Evolutionary conservation across 1,140 invertebrate species (phyloP), one percentile per base, ranked within the genome.

Genomic region (Caenorhabditis tropicalis): DNA sequence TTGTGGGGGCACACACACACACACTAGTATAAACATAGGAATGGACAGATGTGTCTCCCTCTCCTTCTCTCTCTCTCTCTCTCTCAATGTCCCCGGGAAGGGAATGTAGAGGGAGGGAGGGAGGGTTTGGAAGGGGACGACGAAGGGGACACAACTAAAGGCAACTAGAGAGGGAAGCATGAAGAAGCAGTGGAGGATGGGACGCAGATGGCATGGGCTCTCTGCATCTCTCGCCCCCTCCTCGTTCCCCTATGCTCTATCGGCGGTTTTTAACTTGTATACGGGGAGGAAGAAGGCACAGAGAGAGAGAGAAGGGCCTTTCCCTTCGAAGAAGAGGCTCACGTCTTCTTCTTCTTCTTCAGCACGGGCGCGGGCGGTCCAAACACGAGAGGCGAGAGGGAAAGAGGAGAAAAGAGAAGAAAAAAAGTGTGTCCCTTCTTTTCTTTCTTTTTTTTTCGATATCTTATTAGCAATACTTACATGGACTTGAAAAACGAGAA

Each of bases 191-290:
- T n/a, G 16, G 24, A 7, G 31, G 31, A 19, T 19, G 7, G n/a
- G 58, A 65, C 65, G 36, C 65, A 74, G 36, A 74, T 74, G 65
- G 65, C 65, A 74, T 74, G 65, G 65, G 65, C 65, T 74, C 65
- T 46, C 36, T 74, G 65, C 36, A 21, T 74, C 65, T 74, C 36
- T 74, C 15, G 9, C 53, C 9, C 2, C 43, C 65, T 74, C 65
- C 10, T 43, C 16, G 29, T 33, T 21, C 43, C 15, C 65, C n/a
- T 2, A 0, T 27, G 19, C 12, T 19, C n/a, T n/a, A 19, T 33
- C 31, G 10, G 10, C n/a, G n/a, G n/a, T n/a, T n/a, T 15, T 33
- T 29, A 24, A 39, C 36, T n/a, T 27, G 12, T 27, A 19, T 21
- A n/a, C n/a, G n/a, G n/a, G n/a, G 29, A 43, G 21, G 29, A 29